Evolutionary conservation across 2,797 vertebrate species (phyloP).

Genomic region (Vespertilio murinus): DNA sequence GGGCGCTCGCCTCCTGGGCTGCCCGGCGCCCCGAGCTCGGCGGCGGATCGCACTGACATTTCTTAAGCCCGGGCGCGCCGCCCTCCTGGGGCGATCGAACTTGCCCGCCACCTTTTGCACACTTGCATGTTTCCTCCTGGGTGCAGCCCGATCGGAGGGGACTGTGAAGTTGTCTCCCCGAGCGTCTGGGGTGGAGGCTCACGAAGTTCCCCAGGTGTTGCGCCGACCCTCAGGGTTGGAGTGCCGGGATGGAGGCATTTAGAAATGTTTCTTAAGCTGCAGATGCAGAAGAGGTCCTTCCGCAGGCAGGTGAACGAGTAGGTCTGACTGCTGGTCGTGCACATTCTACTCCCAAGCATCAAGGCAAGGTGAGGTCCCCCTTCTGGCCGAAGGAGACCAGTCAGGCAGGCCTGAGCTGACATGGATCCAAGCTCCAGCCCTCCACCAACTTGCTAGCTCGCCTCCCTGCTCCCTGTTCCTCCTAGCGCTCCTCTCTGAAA

Average conservation of each 20-base stretch:
- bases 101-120: not conserved
- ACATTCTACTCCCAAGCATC: not conserved
- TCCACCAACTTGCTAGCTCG: not conserved
- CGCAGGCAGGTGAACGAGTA: not conserved
- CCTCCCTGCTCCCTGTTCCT: not conserved
- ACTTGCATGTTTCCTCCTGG: no score
- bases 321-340: not conserved
- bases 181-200: not conserved
- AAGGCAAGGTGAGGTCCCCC: not conserved
- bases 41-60: not conserved
- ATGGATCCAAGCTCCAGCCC: not conserved
- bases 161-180: not conserved
- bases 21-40: not conserved
- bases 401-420: not conserved
- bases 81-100: not conserved
- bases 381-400: not conserved
- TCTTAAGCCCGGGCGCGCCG: not conserved
- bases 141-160: not conserved
- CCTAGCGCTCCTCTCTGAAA: not conserved
- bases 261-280: slow-evolving; percentile 8
- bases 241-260: not conserved
- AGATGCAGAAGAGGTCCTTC: not conserved
- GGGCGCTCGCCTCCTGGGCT: not conserved
- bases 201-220: not conserved
- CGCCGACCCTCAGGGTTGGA: not conserved